Evolutionary conservation across 2,888 invertebrate species (phyloP), one percentile per base, ranked within the genome.

Genomic region (Odontocerum albicorne): DNA sequence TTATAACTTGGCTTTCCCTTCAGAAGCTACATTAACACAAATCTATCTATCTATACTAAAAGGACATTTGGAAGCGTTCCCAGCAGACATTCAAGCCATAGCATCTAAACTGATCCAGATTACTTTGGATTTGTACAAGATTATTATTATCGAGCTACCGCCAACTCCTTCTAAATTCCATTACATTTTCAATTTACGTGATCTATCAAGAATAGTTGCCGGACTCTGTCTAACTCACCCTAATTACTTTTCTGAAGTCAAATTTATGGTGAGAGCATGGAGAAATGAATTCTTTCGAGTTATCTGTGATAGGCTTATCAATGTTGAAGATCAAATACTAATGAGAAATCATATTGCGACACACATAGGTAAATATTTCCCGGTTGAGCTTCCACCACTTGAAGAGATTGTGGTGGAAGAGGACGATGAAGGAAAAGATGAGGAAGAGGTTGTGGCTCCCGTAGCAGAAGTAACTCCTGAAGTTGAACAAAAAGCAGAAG

Each of bases 81-180:
- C 82, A 0, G 76, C 82, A 2, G 84, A 85, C 31, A 79, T 92
- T 17, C 81, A 83, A 66, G 75, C 74, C 0, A 75, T 87, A 15
- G 85, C 87, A 1, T 75, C 82, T 1, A 79, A 76, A 47, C 75
- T 96, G 39, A 86, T 94, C 2, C 74, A 82, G 45, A 87, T 92
- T 75, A 95, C 93, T 0, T 74, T 96, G 61, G 82, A 87, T 58
- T 72, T 96, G 12, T 96, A 93, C 68, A 88, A 90, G 88, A 77
- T 81, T 63, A 79, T 91, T 33, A 84, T 89, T 57, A 76, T 80
- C 15, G 88, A 92, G 58, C 74, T 96, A 49, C 92, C 94, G 0
- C 93, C 95, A 1, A 96, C 94, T 0, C 96, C 96, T 0, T 87
- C 89, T 3, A 94, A 92, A 72, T 96, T 96, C 74, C 95, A 96